phyloP scores from a whole-genome alignment of 2,113 vertebrate genomes.

The Eublepharis macularius region DNA sequence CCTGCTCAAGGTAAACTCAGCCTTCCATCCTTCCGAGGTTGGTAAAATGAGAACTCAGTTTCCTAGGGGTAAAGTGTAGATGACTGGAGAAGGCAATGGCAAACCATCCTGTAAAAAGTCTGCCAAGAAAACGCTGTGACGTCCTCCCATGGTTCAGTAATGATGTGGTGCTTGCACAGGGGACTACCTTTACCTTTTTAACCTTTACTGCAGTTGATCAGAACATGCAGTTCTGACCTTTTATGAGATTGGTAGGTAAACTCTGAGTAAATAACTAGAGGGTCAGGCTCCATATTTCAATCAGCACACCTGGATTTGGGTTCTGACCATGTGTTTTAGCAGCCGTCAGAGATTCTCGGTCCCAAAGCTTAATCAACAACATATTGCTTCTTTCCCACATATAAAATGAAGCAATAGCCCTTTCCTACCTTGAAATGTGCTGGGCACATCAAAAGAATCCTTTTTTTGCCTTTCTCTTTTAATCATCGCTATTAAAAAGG shows the following conservation, averaged over 20 bases:
- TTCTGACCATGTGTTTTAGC: background rate
- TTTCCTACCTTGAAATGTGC: background rate
- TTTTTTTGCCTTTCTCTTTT: conserved; percentile 1
- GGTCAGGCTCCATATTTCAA: background rate
- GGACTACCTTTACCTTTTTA: no score
- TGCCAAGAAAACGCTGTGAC: no score
- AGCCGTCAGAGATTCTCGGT: background rate
- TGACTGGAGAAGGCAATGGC: no score
- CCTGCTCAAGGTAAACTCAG: no score
- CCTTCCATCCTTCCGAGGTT: no score
- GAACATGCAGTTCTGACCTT: no score
- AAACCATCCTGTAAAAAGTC: no score
- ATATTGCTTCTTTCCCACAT: background rate
- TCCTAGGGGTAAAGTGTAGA: no score
- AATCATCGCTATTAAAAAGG: conserved; percentile 3
- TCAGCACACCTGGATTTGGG: background rate
- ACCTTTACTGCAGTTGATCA: no score
- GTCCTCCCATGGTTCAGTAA: no score
- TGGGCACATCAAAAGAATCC: conserved; percentile 7
- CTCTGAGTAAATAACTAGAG: background rate
- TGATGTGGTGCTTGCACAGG: no score
- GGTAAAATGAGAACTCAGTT: no score
- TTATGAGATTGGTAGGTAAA: background rate
- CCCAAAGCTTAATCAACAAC: background rate
- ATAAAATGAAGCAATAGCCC: background rate